A percentile compares a stretch with the other conserved stretches of the same genome.
These are phyloP conservation scores for Clarias platycephalus DNA, from an alignment of 2,797 vertebrate genomes.

Conservation along the genomic window DNA sequence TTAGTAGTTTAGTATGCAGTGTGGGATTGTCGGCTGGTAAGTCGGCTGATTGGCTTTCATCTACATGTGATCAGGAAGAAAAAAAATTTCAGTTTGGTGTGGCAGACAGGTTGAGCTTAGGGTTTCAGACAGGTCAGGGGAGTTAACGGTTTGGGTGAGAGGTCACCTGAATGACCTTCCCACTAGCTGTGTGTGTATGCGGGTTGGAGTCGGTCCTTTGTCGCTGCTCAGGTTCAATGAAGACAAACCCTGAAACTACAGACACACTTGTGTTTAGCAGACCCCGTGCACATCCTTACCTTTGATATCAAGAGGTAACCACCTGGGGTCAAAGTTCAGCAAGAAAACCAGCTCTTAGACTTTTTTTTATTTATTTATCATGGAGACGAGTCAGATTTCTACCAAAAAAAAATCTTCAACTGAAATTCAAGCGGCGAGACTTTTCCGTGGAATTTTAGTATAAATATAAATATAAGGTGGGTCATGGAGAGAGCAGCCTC, in stretches of 20 bases:
- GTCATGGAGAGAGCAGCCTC: conserved; percentile 26
- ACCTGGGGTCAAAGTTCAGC: background rate
- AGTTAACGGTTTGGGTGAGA: background rate
- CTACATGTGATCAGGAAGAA: background rate
- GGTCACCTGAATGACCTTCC: too few species aligned
- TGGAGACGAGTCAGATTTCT: background rate
- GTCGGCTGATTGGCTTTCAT: background rate
- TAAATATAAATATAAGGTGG: conserved; percentile 32
- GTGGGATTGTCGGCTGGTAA: background rate
- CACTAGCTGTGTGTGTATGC: too few species aligned
- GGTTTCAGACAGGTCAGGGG: background rate
- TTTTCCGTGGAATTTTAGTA: conserved; percentile 10
- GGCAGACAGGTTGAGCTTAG: background rate
- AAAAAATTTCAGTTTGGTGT: background rate
- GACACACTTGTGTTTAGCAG: background rate
- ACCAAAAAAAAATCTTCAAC: background rate
- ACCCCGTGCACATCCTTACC: background rate
- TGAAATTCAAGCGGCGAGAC: conserved; percentile 2
- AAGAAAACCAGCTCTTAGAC: too few species aligned
- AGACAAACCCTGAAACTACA: too few species aligned
- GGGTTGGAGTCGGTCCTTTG: too few species aligned
- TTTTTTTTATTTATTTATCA: background rate
- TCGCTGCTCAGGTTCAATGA: background rate
- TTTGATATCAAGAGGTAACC: background rate
- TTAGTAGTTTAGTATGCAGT: too few species aligned